Conservation (phyloP, 2,113 vertebrate species). For the Gasterosteus nipponicus region DNA sequence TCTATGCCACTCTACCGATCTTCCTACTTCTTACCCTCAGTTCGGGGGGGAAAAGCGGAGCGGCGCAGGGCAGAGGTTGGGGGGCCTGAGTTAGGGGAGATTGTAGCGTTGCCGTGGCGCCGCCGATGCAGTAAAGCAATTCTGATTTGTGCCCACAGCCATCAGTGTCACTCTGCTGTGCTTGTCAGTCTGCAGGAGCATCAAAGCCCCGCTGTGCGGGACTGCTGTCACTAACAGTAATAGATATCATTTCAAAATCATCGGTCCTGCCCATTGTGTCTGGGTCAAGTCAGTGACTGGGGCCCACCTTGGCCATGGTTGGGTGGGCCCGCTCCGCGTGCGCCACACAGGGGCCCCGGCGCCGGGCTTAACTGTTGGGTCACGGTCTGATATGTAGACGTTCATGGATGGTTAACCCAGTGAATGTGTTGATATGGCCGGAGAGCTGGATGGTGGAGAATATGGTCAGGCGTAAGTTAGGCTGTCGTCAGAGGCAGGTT, state of each 20-base stretch:
- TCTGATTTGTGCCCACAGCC: conserved; percentile 91
- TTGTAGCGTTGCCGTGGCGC: conserved; percentile 43
- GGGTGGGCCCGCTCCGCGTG: conserved; percentile 55
- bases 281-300: conserved; percentile 65
- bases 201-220: conserved; percentile 82
- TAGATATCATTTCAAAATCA: conserved; percentile 90
- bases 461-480: conserved; percentile 35
- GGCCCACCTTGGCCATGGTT: conserved; percentile 73
- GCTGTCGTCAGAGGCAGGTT: conserved; percentile 34
- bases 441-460: conserved; percentile 45
- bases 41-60: conserved; percentile 34
- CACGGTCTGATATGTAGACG: conserved; percentile 72
- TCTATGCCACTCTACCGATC: background rate
- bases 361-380: conserved; percentile 78
- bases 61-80: conserved; percentile 53
- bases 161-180: conserved; percentile 86
- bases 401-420: conserved; percentile 71
- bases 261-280: conserved; percentile 71
- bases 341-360: conserved; percentile 57
- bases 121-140: conserved; percentile 85
- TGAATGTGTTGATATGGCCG: conserved; percentile 68
- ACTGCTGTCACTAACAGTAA: conserved; percentile 91
- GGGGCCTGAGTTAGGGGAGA: conserved; percentile 54
- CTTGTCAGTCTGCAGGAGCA: conserved; percentile 84
- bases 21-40: conserved; percentile 42